A percentile compares a stretch with the other conserved stretches of the same genome.
These are phyloP conservation scores for Nestor notabilis DNA, from an alignment of 2,113 vertebrate genomes.

Conservation along the genomic window DNA sequence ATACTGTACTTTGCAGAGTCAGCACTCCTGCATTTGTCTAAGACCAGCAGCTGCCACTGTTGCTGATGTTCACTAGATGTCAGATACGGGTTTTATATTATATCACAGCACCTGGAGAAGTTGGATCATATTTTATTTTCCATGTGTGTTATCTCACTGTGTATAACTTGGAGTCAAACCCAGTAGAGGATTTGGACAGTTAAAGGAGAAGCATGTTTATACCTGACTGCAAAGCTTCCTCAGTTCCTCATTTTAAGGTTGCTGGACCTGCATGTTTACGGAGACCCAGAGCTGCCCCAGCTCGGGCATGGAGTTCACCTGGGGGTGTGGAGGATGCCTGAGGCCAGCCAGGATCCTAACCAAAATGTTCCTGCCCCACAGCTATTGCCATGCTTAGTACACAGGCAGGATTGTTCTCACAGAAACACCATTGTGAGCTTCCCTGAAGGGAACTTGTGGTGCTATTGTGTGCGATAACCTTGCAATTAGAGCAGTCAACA, in stretches of 20 bases:
- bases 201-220: not conserved
- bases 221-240: not conserved
- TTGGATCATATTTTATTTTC: not conserved
- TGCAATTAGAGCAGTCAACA: not conserved
- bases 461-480: not conserved
- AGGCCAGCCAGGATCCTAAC: not conserved
- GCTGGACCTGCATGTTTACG: not conserved
- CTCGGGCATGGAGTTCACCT: not conserved
- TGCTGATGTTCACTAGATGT: not conserved
- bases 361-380: not conserved
- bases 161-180: not conserved
- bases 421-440: not conserved
- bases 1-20: slow-evolving; percentile 3
- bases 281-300: not conserved
- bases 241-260: not conserved
- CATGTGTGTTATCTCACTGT: not conserved
- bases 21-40: not conserved
- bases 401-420: not conserved
- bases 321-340: fast-evolving
- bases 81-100: not conserved
- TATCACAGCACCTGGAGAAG: not conserved
- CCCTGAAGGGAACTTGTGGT: not conserved
- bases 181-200: not conserved
- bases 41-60: not conserved
- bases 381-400: not conserved